phyloP scores from a whole-genome alignment of 2,888 invertebrate species.

The Rhingia campestris region DNA sequence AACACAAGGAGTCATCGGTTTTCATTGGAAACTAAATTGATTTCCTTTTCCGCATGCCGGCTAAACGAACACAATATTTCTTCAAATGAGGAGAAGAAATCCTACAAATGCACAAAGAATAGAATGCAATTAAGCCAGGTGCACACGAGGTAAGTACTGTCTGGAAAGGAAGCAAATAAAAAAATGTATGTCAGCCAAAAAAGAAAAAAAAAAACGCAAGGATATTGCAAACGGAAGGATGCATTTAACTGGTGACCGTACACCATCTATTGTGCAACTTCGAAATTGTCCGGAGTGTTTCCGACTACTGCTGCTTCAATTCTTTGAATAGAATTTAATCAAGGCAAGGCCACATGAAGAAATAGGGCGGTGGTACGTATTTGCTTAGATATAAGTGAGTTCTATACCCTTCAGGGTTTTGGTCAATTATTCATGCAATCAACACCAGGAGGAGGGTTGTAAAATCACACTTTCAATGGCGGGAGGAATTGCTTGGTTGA shows the following conservation, averaged over 20 bases:
- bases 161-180: not conserved
- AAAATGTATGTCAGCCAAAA: no score
- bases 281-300: not conserved
- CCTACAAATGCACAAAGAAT: slow-evolving; percentile 43
- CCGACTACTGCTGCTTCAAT: not conserved
- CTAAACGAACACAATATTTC: not conserved
- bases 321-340: not conserved
- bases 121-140: slow-evolving; percentile 59
- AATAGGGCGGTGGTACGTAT: not conserved
- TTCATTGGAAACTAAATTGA: slow-evolving; percentile 28
- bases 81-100: slow-evolving; percentile 16
- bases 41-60: not conserved
- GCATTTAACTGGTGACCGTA: not conserved
- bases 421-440: slow-evolving; percentile 7
- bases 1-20: not conserved
- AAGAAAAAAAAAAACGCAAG: no score
- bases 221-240: not conserved
- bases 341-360: not conserved
- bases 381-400: not conserved
- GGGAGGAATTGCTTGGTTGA: no score
- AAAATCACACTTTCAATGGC: not conserved
- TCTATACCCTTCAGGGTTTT: not conserved
- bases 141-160: not conserved
- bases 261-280: not conserved
- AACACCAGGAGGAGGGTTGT: not conserved